These are phyloP conservation scores for Haemorhous mexicanus DNA, from an alignment of 2,113 vertebrate species.

Conservation along the genomic window DNA sequence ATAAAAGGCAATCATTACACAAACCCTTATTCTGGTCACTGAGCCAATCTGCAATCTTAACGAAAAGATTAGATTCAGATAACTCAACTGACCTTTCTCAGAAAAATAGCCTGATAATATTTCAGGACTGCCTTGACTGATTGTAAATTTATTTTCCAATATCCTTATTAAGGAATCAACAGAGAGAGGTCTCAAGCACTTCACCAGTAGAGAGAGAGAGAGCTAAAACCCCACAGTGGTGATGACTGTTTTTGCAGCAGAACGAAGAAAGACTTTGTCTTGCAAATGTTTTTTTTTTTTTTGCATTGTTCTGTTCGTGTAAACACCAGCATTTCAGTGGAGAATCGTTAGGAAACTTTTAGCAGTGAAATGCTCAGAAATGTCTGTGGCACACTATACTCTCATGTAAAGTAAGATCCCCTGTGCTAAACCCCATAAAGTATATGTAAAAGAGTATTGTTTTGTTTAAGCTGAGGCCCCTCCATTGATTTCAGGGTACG, in stretches of 20 bases:
- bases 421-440: not conserved
- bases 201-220: not conserved
- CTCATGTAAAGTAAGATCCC: not conserved
- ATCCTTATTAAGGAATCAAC: not conserved
- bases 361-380: not conserved
- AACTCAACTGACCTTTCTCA: not conserved
- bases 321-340: not conserved
- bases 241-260: not conserved
- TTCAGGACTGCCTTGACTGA: not conserved
- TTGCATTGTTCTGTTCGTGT: not conserved
- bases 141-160: not conserved
- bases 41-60: not conserved
- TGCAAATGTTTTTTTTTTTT: not conserved
- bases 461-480: constrained; percentile 5
- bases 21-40: not conserved
- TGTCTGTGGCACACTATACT: not conserved
- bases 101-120: not conserved
- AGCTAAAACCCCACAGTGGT: not conserved
- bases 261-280: not conserved
- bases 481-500: not conserved
- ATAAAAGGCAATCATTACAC: not conserved
- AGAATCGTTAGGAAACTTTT: not conserved
- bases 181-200: not conserved
- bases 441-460: not conserved
- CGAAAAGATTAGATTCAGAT: not conserved